Evolutionary conservation across 2,113 vertebrate species (phyloP).

Genomic region (Salvelinus sp.): DNA sequence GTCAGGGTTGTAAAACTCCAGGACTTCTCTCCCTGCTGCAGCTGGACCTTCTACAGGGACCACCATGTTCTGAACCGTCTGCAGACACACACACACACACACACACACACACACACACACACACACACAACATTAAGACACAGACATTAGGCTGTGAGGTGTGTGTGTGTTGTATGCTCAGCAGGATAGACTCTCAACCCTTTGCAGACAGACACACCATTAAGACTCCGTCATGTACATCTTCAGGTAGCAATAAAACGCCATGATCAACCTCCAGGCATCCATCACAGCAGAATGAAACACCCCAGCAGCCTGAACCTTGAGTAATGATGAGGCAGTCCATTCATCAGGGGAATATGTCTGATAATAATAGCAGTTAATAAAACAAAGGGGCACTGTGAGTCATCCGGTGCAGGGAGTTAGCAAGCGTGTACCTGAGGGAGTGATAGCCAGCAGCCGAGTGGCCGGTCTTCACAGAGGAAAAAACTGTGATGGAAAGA

Average conservation of each 20-base stretch:
- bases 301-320: conserved; percentile 16
- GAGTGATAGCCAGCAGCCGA: conserved; percentile 51
- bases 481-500: conserved; percentile 33
- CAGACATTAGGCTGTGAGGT: conserved; percentile 13
- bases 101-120: neutral
- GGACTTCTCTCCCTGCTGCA: conserved; percentile 28
- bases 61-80: conserved; percentile 60
- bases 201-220: too few relatives aligned
- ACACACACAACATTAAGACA: conserved; percentile 30
- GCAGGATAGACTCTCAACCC: too few relatives aligned
- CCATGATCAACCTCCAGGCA: neutral
- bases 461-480: conserved; percentile 48
- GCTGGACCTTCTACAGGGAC: conserved; percentile 43
- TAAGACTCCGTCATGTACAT: conserved; percentile 30
- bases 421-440: conserved; percentile 62
- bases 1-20: conserved; percentile 69
- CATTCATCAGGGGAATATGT: conserved; percentile 41
- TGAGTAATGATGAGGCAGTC: conserved; percentile 44
- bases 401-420: conserved; percentile 50
- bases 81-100: neutral
- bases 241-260: conserved; percentile 28
- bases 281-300: conserved; percentile 42
- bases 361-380: conserved; percentile 63
- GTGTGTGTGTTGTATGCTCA: too few relatives aligned
- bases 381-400: conserved; percentile 53